A percentile compares a stretch with the other conserved stretches of the same genome.
These are phyloP conservation scores for Pelusios castaneus DNA, from an alignment of 2,113 vertebrate species.

Conservation along the genomic window DNA sequence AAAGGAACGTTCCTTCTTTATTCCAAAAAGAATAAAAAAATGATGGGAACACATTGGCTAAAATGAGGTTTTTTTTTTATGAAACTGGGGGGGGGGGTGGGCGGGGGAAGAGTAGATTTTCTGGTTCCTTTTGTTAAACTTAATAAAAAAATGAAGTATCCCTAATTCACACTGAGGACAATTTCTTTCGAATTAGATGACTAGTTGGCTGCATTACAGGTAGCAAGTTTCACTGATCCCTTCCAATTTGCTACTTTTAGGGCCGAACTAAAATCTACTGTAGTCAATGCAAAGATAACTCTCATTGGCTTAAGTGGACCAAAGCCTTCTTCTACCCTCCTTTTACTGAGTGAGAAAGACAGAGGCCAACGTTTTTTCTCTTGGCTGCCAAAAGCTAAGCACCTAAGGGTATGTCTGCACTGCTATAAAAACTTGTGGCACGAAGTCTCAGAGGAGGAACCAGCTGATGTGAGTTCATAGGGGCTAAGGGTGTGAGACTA, in stretches of 20 bases:
- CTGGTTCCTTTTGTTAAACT: neutral
- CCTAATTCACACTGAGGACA: neutral
- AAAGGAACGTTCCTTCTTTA: conserved; percentile 17
- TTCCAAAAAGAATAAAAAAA: conserved; percentile 39
- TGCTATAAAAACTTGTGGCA: neutral
- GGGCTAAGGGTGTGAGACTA: neutral
- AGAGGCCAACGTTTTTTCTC: neutral
- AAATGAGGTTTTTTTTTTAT: conserved; percentile 26
- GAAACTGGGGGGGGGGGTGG: neutral
- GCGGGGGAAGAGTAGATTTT: neutral
- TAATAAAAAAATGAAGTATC: neutral
- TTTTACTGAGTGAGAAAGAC: neutral
- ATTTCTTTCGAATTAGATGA: neutral
- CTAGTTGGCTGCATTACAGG: neutral
- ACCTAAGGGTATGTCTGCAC: neutral
- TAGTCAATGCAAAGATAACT: neutral
- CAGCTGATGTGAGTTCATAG: neutral
- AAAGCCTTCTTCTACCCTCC: neutral
- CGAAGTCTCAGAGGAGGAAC: neutral
- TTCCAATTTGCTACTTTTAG: neutral
- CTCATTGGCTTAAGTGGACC: neutral
- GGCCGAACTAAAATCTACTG: neutral
- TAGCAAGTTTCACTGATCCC: neutral
- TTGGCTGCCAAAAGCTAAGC: neutral
- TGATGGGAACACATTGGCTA: neutral